These are phyloP conservation scores for Forbesichthys papilliferus DNA, from an alignment of 2,113 vertebrate species.

Conservation along the genomic window DNA sequence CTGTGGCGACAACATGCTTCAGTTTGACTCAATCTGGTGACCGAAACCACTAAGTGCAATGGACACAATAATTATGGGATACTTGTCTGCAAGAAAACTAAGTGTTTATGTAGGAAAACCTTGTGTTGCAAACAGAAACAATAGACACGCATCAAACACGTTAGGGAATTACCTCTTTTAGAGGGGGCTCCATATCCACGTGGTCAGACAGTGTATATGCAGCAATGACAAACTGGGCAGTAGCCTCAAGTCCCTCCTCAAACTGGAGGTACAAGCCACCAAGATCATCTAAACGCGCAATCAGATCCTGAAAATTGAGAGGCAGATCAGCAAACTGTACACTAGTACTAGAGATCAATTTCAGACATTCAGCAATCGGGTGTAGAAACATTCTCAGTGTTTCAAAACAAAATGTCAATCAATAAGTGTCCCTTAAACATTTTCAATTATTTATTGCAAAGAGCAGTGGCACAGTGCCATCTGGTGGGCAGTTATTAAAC, in stretches of 20 bases:
- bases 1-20: constrained; percentile 64
- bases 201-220: constrained; percentile 93
- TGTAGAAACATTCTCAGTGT: no score
- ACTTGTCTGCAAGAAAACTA: not conserved
- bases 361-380: not conserved
- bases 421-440: not conserved
- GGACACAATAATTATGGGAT: not conserved
- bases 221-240: constrained; percentile 90
- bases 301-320: constrained; percentile 83
- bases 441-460: not conserved
- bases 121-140: not conserved
- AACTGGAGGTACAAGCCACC: constrained; percentile 96
- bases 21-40: not conserved
- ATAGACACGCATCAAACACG: not conserved
- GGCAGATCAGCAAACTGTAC: not conserved
- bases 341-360: not conserved
- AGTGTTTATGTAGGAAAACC: not conserved
- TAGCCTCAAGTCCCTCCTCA: constrained; percentile 95
- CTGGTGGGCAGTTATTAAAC: constrained; percentile 40
- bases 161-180: constrained; percentile 85
- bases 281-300: constrained; percentile 94
- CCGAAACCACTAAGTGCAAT: no score
- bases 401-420: no score
- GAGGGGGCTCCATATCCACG: constrained; percentile 88
- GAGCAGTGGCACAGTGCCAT: constrained; percentile 32